These are phyloP conservation scores for Oscheius sp. DNA, from an alignment of 2,888 invertebrate species.

Conservation along the genomic window DNA sequence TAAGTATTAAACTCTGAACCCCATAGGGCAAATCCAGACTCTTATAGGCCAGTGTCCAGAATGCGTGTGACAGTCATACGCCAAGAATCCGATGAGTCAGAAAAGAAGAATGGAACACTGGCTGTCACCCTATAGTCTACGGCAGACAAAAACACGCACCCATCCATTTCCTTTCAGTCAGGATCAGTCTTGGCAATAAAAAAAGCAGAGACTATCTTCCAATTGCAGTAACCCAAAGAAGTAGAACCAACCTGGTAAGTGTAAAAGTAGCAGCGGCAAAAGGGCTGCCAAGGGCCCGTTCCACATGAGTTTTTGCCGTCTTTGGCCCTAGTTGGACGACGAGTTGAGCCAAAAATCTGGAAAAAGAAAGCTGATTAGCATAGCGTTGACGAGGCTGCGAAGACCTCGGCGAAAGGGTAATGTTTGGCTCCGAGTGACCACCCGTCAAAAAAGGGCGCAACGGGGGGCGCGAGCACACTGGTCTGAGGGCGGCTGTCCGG, in stretches of 20 bases:
- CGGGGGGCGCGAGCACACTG: too few species aligned
- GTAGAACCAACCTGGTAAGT: slow-evolving; percentile 30
- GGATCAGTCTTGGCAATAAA: not conserved
- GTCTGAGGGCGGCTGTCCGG: too few species aligned
- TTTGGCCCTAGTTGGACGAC: not conserved
- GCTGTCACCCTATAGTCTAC: not conserved
- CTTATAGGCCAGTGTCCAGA: too few species aligned
- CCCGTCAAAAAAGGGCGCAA: slow-evolving; percentile 20
- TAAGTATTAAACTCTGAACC: too few species aligned
- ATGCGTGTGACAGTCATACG: not conserved
- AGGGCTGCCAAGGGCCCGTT: slow-evolving; percentile 13
- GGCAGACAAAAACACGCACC: not conserved
- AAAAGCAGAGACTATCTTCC: not conserved
- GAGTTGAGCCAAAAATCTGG: not conserved
- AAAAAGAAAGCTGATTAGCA: slow-evolving; percentile 28
- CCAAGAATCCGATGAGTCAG: not conserved
- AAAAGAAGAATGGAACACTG: not conserved
- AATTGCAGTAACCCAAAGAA: slow-evolving; percentile 2
- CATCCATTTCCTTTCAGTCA: not conserved
- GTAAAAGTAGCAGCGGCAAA: slow-evolving; percentile 28
- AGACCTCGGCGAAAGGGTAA: slow-evolving; percentile 1
- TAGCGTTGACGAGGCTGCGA: slow-evolving; percentile 6
- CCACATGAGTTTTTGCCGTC: slow-evolving; percentile 2
- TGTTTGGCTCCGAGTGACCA: slow-evolving; percentile 34
- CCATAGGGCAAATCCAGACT: too few species aligned